These are phyloP conservation scores for Thereva unica DNA, from an alignment of 2,888 invertebrate genomes.

Conservation along the genomic window DNA sequence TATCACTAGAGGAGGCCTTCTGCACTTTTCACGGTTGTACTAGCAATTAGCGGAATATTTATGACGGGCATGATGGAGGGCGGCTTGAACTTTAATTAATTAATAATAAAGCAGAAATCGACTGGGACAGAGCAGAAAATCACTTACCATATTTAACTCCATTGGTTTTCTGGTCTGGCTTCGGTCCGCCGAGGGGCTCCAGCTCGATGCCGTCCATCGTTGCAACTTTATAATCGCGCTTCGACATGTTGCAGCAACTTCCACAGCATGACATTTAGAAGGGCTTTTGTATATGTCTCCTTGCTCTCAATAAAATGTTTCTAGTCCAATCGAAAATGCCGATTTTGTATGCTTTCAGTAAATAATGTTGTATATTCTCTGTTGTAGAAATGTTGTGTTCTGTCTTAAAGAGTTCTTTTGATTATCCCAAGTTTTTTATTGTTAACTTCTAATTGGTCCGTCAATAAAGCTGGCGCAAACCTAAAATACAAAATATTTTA, in stretches of 20 bases:
- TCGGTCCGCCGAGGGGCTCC: conserved; percentile 57
- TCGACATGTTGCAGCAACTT: conserved; percentile 57
- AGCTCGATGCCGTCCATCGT: conserved; percentile 57
- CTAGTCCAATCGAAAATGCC: too few species aligned
- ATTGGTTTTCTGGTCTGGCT: conserved; percentile 53
- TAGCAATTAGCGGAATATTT: too few species aligned
- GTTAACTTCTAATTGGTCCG: conserved; percentile 31
- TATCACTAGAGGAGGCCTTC: not conserved
- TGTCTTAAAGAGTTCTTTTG: conserved; percentile 3
- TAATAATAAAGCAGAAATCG: too few species aligned
- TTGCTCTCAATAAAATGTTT: not conserved
- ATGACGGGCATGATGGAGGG: too few species aligned
- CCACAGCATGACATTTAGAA: conserved; percentile 57
- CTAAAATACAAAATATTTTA: not conserved
- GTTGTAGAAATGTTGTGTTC: not conserved
- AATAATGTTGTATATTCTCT: too few species aligned
- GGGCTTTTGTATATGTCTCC: conserved; percentile 13
- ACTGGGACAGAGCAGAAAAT: too few species aligned
- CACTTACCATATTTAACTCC: conserved; percentile 57
- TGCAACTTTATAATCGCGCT: conserved; percentile 58
- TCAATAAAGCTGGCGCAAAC: not conserved
- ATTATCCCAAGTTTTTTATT: not conserved
- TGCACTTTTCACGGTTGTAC: too few species aligned
- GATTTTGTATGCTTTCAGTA: too few species aligned
- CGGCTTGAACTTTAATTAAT: too few species aligned